Evolutionary conservation across 2,113 vertebrate species (phyloP), one percentile per base, ranked within the genome.

Genomic region (Agapornis roseicollis): DNA sequence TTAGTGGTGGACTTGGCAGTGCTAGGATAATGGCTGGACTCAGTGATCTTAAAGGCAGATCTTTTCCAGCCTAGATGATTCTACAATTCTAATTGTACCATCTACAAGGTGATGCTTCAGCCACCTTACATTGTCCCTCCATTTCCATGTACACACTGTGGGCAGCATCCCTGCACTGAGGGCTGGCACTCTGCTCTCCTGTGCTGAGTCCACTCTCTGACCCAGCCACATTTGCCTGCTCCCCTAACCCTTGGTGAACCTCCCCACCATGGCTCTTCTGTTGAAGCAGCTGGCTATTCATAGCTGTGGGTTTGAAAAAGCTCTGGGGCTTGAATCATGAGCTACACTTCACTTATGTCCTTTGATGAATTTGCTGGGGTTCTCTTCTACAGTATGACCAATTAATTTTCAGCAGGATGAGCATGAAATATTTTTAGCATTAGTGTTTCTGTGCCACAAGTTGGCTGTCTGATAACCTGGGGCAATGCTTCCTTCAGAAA

Each of bases 321-420:
- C 35, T 73, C 18, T 87, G 29, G 15, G 9, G 14, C 20, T 33
- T 71, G 35, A 55, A 41, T n/a, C 3, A 1, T 29, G 35, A 93
- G 39, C 37, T 79, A 37, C 13, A 31, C 28, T 66, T 73, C 4
- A 9, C 25, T 17, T 70, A 56, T 2, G 3, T 82, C 11, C 56
- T 9, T 15, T 15, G 17, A 49, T 37, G 35, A 35, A 11, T 17
- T 63, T 63, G 16, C 41, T 72, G 58, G 52, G 10, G 5, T 28
- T n/a, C 9, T 27, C 17, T 60, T 82, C 11, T 1, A 0, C 0
- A 0, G 41, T 44, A 12, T 7, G 19, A 44, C 35, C 0, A 0
- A 0, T 68, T 61, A 0, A 0, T 12, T 23, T 73, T 64, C 68
- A 60, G 29, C 46, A 61, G 15, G 11, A 60, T 10, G 12, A 61